Percentiles rank a stretch among this genome's conserved stretches.
These are phyloP conservation scores for Hemicordylus capensis DNA, from an alignment of 2,113 vertebrate genomes.

Conservation along the genomic window DNA sequence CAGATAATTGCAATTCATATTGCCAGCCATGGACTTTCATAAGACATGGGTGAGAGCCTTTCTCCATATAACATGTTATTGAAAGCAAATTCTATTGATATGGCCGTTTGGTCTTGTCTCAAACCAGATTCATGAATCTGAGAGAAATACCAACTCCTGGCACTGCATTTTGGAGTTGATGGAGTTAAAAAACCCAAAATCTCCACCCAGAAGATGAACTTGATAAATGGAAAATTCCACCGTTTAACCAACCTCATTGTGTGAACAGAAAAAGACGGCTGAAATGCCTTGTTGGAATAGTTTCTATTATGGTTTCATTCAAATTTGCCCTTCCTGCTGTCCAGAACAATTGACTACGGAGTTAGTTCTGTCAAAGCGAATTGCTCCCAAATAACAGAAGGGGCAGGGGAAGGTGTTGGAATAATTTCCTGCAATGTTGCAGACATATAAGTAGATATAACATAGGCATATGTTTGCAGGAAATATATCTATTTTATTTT, in stretches of 20 bases:
- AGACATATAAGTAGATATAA: neutral
- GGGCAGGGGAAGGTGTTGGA: too few relatives aligned
- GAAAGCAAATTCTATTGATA: neutral
- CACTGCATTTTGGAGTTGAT: neutral
- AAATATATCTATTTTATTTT: neutral
- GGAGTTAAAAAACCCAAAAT: too few relatives aligned
- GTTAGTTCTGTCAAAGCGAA: neutral
- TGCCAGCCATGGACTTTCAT: neutral
- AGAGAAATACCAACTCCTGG: neutral
- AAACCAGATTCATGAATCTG: neutral
- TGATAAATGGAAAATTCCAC: neutral
- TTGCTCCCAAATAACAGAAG: too few relatives aligned
- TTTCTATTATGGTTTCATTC: neutral
- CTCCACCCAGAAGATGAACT: too few relatives aligned
- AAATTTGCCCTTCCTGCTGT: neutral
- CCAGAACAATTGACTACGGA: neutral
- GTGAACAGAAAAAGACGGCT: neutral
- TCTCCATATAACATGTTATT: neutral
- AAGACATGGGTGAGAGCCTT: neutral
- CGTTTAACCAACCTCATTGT: neutral
- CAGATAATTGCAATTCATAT: too few relatives aligned
- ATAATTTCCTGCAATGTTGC: neutral
- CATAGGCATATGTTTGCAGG: neutral
- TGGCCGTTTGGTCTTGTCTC: neutral
- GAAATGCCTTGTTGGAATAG: neutral